These are phyloP conservation scores for Probaryconus sp. DNA, from an alignment of 1,140 invertebrate genomes.

Conservation along the genomic window DNA sequence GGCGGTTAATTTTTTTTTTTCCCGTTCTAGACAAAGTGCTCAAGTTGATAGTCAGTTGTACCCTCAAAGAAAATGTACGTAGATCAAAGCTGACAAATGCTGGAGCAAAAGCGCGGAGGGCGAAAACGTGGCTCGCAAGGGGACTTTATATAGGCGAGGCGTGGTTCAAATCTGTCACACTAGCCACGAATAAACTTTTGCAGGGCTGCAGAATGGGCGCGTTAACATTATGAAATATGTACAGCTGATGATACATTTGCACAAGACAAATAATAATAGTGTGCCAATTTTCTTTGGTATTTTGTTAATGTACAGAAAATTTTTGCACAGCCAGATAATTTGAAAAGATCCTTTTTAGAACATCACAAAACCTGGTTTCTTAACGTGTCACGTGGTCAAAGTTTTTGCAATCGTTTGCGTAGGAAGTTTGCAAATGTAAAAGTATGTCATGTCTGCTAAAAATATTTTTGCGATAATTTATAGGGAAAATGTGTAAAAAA, in stretches of 20 bases:
- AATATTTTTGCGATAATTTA: too few relatives aligned
- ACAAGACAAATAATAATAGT: not conserved
- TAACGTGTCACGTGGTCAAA: too few relatives aligned
- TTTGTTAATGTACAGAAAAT: not conserved
- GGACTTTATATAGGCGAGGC: constrained; percentile 76
- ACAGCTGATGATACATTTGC: constrained; percentile 48
- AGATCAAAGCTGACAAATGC: constrained; percentile 66
- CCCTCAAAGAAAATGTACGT: constrained; percentile 61
- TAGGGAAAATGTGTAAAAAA: too few relatives aligned
- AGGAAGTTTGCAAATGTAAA: too few relatives aligned
- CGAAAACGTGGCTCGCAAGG: constrained; percentile 54
- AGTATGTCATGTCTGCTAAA: too few relatives aligned
- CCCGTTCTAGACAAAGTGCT: constrained; percentile 56
- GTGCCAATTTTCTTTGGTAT: not conserved
- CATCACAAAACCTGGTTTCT: too few relatives aligned
- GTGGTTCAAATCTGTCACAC: constrained; percentile 79
- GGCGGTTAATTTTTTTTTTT: constrained; percentile 56
- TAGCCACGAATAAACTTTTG: constrained; percentile 74
- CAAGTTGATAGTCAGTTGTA: constrained; percentile 61
- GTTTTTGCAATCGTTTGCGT: too few relatives aligned
- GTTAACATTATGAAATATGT: constrained; percentile 63
- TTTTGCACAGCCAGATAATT: too few relatives aligned
- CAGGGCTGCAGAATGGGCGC: constrained; percentile 42
- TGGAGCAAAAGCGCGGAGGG: constrained; percentile 58
- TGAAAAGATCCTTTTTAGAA: too few relatives aligned